Evolutionary conservation across 1,140 invertebrate genomes (phyloP).

Genomic region (Leptinotarsa lineolata): DNA sequence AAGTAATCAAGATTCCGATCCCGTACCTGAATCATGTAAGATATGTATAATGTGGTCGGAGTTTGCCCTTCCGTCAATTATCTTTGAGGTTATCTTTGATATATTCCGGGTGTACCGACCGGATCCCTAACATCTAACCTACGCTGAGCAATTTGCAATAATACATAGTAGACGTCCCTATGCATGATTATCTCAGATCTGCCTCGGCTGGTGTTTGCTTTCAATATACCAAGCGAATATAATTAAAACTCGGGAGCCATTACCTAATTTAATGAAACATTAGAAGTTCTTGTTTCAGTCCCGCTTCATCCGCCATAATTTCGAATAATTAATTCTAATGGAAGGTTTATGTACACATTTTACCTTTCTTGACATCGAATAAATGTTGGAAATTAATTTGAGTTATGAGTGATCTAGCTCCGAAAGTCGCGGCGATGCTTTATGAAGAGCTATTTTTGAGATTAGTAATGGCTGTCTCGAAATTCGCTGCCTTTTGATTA

Average conservation of each 20-base stretch:
- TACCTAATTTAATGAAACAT: conserved; percentile 14
- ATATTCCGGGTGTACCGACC: too few species aligned
- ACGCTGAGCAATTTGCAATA: too few species aligned
- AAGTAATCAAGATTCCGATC: too few species aligned
- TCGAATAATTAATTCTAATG: conserved; percentile 27
- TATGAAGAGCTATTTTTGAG: conserved; percentile 20
- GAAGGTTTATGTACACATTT: conserved; percentile 23
- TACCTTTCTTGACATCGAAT: conserved; percentile 15
- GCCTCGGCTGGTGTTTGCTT: neutral
- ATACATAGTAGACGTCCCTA: too few species aligned
- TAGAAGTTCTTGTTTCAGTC: conserved; percentile 16
- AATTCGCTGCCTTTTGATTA: conserved; percentile 4
- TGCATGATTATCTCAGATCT: neutral
- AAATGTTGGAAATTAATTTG: conserved; percentile 18
- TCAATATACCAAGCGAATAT: neutral
- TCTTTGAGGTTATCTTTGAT: too few species aligned
- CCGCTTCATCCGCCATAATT: conserved; percentile 22
- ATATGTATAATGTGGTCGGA: too few species aligned
- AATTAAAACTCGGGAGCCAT: conserved; percentile 11
- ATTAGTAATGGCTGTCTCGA: conserved; percentile 7
- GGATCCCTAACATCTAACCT: too few species aligned
- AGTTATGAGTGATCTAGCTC: conserved; percentile 7
- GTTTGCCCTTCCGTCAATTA: too few species aligned
- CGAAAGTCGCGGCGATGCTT: neutral
- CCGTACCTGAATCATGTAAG: too few species aligned